Evolutionary conservation across 2,113 vertebrate species (phyloP).

Genomic region (Grantiella picta): DNA sequence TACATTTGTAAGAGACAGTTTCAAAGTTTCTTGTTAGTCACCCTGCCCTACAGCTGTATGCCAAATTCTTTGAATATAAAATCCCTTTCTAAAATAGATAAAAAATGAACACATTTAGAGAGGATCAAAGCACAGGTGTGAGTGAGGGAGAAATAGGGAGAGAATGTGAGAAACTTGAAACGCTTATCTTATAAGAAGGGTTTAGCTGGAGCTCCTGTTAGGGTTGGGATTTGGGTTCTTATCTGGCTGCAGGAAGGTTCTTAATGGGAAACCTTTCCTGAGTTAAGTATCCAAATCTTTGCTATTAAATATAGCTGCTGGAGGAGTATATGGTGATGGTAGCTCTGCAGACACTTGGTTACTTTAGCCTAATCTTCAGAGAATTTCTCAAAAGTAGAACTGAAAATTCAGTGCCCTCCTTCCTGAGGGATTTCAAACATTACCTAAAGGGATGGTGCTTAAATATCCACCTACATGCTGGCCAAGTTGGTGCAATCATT

Average conservation of each 20-base stretch:
- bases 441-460: not conserved
- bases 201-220: not conserved
- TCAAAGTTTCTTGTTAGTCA: not conserved
- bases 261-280: not conserved
- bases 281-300: conserved; percentile 3
- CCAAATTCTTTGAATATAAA: not conserved
- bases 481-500: not conserved
- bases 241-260: not conserved
- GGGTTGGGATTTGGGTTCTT: not conserved
- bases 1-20: not conserved
- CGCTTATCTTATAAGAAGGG: not conserved
- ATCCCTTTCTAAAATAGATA: not conserved
- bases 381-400: not conserved
- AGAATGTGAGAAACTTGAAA: not conserved
- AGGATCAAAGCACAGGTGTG: not conserved
- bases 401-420: not conserved
- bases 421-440: not conserved
- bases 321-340: not conserved
- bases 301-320: not conserved
- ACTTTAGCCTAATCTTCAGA: not conserved
- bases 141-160: not conserved
- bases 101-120: not conserved
- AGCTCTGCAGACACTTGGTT: not conserved
- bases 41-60: not conserved
- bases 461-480: not conserved